Percentiles rank a stretch among this genome's conserved stretches.
These are phyloP conservation scores for Taxidea taxus DNA, from an alignment of 2,113 vertebrate genomes.

Conservation along the genomic window DNA sequence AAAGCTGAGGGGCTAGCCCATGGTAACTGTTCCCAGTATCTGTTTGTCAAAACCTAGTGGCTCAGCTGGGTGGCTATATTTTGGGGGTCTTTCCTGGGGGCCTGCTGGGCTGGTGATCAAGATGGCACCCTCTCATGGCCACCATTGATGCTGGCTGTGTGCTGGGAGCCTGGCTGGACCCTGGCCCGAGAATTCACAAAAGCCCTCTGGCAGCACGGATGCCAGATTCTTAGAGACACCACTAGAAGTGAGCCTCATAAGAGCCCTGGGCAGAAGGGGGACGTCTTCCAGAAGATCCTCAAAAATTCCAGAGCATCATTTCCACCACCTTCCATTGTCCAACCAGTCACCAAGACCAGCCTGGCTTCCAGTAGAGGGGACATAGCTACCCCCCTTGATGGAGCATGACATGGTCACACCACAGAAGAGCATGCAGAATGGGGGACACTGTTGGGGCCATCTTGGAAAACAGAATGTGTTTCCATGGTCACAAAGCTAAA, in stretches of 20 bases:
- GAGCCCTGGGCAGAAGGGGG: background rate
- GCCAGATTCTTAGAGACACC: rapidly evolving
- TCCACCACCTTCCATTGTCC: background rate
- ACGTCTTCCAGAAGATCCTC: background rate
- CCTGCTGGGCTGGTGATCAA: no score
- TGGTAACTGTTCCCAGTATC: no score
- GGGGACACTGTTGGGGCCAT: background rate
- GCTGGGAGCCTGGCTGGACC: background rate
- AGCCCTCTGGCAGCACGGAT: rapidly evolving
- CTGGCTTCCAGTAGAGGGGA: background rate
- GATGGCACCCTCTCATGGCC: rapidly evolving
- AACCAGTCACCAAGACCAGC: background rate
- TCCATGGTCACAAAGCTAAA: rapidly evolving
- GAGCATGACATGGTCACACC: no score
- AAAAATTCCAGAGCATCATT: background rate
- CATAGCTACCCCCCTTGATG: background rate
- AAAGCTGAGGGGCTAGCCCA: background rate
- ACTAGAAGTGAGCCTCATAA: background rate
- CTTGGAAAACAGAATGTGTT: background rate
- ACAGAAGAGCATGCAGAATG: rapidly evolving
- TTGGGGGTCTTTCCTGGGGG: background rate
- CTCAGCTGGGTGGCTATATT: background rate
- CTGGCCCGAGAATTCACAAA: rapidly evolving
- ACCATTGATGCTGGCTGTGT: rapidly evolving
- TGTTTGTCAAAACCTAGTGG: background rate